Conservation (phyloP, 1,140 invertebrate genomes). For the Neelides sp. region DNA sequence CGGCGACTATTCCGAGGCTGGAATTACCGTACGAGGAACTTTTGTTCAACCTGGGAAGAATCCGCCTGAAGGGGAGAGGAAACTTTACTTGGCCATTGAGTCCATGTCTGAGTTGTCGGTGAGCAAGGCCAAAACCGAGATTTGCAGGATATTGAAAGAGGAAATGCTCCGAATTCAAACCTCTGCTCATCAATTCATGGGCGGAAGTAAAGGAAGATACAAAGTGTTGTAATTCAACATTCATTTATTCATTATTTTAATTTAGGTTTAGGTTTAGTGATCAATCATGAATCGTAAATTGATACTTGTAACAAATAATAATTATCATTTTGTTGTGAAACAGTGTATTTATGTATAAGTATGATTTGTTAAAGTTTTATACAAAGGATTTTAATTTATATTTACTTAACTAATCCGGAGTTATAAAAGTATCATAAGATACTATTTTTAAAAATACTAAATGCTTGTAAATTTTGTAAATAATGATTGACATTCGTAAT, state of each 20-base stretch:
- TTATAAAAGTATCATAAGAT: too few relatives aligned
- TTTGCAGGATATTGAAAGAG: slow-evolving; percentile 94
- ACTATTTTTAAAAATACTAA: too few relatives aligned
- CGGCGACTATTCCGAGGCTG: slow-evolving; percentile 96
- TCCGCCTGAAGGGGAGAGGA: slow-evolving; percentile 81
- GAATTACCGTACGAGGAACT: slow-evolving; percentile 94
- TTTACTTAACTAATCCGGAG: too few relatives aligned
- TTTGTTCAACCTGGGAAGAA: slow-evolving; percentile 82
- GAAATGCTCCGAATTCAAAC: slow-evolving; percentile 86
- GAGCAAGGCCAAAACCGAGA: slow-evolving; percentile 95
- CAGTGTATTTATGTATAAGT: too few relatives aligned
- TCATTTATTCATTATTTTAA: background rate
- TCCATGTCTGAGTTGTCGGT: slow-evolving; percentile 93
- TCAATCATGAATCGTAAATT: too few relatives aligned
- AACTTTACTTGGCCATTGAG: slow-evolving; percentile 96
- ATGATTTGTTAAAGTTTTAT: too few relatives aligned
- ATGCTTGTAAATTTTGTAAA: too few relatives aligned
- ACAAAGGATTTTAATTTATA: too few relatives aligned
- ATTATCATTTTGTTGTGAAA: too few relatives aligned
- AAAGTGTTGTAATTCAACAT: slow-evolving; percentile 65
- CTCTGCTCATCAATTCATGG: slow-evolving; percentile 65
- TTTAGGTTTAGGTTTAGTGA: too few relatives aligned
- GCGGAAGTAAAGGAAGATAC: slow-evolving; percentile 79
- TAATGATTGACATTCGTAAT: too few relatives aligned
- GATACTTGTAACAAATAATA: too few relatives aligned